phyloP scores from a whole-genome alignment of 2,113 vertebrate genomes.

The Archilochus colubris region DNA sequence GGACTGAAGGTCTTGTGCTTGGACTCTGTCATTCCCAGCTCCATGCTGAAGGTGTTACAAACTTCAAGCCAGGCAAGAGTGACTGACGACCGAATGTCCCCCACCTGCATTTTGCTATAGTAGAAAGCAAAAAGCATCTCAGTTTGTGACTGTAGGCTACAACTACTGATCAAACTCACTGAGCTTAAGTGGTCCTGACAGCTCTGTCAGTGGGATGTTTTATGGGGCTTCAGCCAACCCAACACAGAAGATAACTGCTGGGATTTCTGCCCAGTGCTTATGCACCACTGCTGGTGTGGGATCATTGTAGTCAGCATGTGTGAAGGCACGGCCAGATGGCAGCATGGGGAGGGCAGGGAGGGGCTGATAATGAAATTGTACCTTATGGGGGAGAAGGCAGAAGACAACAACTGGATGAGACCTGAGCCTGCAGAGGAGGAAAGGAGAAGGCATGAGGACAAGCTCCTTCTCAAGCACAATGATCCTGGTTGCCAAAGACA shows the following conservation, averaged over 20 bases:
- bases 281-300: background rate
- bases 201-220: background rate
- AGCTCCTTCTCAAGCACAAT: background rate
- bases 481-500: background rate
- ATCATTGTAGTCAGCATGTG: background rate
- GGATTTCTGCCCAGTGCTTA: background rate
- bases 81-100: background rate
- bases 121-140: background rate
- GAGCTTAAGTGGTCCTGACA: background rate
- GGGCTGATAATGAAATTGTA: background rate
- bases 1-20: background rate
- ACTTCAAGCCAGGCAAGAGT: background rate
- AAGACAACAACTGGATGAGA: background rate
- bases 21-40: background rate
- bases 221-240: background rate
- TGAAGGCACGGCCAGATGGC: fast-evolving
- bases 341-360: background rate
- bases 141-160: background rate
- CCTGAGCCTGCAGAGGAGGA: background rate
- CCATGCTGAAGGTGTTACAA: background rate
- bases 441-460: background rate
- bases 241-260: background rate
- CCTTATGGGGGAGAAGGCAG: background rate
- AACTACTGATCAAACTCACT: background rate
- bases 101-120: background rate